phyloP scores from a whole-genome alignment of 2,797 vertebrate genomes.

The Epinephelus coioides region DNA sequence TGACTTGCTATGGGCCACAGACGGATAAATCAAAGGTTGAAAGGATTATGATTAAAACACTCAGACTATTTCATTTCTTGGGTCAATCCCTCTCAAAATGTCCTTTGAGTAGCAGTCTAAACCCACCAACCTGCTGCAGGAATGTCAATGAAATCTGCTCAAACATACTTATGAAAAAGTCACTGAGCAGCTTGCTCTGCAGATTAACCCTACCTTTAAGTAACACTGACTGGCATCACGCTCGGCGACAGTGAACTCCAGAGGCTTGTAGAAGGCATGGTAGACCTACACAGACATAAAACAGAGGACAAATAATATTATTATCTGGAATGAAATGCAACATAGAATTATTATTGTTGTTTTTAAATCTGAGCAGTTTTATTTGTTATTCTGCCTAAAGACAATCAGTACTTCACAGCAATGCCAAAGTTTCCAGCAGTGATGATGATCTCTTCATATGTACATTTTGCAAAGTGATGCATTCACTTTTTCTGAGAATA shows the following conservation, averaged over 20 bases:
- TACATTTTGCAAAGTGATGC: background rate
- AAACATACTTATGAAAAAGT: background rate
- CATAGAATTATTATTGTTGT: background rate
- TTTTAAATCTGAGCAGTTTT: background rate
- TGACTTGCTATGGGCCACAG: background rate
- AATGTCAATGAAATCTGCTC: background rate
- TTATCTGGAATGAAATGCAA: background rate
- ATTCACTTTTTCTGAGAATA: background rate
- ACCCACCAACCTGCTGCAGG: background rate
- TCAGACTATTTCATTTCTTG: background rate
- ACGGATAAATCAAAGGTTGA: background rate
- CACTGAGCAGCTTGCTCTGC: background rate
- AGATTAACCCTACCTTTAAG: conserved; percentile 89
- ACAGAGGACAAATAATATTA: conserved; percentile 8
- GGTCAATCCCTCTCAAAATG: background rate
- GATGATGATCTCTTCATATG: background rate
- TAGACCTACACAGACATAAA: conserved; percentile 87
- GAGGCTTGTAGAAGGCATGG: conserved; percentile 95
- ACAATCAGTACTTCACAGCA: background rate
- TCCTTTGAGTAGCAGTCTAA: background rate
- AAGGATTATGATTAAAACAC: background rate
- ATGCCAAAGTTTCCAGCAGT: background rate
- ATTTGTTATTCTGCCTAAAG: background rate
- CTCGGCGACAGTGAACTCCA: conserved; percentile 93
- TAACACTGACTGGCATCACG: conserved; percentile 93